phyloP scores from a whole-genome alignment of 1,140 invertebrate genomes.

The Drosophila navojoa region DNA sequence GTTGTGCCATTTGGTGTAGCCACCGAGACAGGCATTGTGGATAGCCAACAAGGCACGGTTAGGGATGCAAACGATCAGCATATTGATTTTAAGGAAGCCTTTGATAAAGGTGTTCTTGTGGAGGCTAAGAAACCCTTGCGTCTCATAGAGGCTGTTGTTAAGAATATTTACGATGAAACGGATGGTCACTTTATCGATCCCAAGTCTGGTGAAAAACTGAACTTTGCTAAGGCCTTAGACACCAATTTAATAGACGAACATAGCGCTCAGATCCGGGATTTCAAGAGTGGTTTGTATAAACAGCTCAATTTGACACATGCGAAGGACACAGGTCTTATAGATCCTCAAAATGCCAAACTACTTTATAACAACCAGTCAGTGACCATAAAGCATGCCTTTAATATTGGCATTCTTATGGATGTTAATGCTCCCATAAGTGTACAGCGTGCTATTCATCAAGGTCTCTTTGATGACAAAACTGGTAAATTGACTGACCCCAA shows the following conservation, averaged over 20 bases:
- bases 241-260: conserved; percentile 91
- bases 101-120: conserved; percentile 92
- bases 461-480: conserved; percentile 91
- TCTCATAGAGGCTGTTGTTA: conserved; percentile 92
- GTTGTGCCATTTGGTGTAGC: conserved; percentile 92
- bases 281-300: conserved; percentile 89
- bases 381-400: conserved; percentile 91
- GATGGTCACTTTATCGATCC: conserved; percentile 92
- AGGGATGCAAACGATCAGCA: conserved; percentile 86
- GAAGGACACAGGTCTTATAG: conserved; percentile 89
- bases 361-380: conserved; percentile 88
- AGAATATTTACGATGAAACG: conserved; percentile 91
- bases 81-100: conserved; percentile 93
- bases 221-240: conserved; percentile 89
- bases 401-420: conserved; percentile 91
- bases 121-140: conserved; percentile 92
- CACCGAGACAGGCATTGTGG: conserved; percentile 90
- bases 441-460: conserved; percentile 93
- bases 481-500: conserved; percentile 93
- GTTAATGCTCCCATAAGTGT: conserved; percentile 92
- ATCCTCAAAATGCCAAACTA: conserved; percentile 89
- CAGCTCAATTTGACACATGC: conserved; percentile 91
- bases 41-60: conserved; percentile 90
- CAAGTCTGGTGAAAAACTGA: conserved; percentile 89
- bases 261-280: conserved; percentile 93